Conservation (phyloP, 2,113 vertebrate species). For the Paradisaea rubra region DNA sequence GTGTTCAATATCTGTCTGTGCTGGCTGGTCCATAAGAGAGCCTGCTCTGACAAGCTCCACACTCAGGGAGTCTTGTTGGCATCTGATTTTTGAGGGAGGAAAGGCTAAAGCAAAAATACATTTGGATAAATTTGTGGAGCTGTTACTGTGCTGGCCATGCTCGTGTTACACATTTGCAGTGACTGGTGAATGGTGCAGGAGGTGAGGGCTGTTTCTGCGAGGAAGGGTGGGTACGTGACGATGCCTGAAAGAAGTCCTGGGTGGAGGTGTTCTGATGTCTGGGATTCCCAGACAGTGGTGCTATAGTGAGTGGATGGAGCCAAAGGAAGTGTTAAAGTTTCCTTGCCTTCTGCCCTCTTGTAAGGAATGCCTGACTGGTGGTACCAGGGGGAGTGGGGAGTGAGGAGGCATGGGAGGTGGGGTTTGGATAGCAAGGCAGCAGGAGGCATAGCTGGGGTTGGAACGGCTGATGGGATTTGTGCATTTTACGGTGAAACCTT, state of each 20-base stretch:
- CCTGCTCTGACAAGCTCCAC: background rate
- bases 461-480: background rate
- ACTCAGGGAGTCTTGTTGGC: background rate
- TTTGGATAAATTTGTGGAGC: background rate
- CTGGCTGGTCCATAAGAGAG: background rate
- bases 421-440: background rate
- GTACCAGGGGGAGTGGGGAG: background rate
- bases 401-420: background rate
- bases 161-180: background rate
- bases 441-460: background rate
- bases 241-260: background rate
- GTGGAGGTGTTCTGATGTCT: background rate
- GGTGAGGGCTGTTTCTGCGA: background rate
- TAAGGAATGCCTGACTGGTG: background rate
- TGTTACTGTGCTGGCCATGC: background rate
- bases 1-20: background rate
- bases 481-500: background rate
- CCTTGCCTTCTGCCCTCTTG: background rate
- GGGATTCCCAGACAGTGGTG: background rate
- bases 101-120: background rate
- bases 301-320: background rate
- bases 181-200: background rate
- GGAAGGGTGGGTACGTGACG: background rate
- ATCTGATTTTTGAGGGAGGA: background rate
- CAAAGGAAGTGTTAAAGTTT: fast-evolving